Conservation (phyloP, 2,113 vertebrate species). For the Passerina amoena region DNA sequence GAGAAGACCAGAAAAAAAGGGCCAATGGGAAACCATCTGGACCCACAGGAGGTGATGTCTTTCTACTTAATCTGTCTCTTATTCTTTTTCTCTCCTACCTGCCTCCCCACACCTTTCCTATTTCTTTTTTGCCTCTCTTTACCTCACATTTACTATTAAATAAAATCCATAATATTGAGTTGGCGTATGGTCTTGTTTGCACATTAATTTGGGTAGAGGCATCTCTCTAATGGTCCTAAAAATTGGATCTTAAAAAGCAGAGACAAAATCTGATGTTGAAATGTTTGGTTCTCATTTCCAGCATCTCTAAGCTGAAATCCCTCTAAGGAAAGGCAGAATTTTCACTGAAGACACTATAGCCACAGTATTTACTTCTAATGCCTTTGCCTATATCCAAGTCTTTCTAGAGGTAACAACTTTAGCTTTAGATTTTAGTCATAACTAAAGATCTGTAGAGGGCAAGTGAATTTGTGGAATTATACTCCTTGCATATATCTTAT, state of each 20-base stretch:
- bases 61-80: neutral
- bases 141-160: neutral
- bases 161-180: neutral
- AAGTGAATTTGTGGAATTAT: neutral
- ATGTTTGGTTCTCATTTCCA: neutral
- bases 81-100: neutral
- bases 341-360: neutral
- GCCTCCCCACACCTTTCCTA: fast-evolving
- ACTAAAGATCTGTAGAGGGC: neutral
- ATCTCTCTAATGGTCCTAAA: neutral
- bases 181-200: neutral
- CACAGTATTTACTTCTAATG: neutral
- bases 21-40: neutral
- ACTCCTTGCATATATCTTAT: neutral
- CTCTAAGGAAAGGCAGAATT: neutral
- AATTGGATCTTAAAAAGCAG: neutral
- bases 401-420: neutral
- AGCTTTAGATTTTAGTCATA: neutral
- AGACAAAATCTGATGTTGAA: neutral
- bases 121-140: neutral
- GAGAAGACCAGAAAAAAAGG: neutral
- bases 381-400: neutral
- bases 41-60: fast-evolving
- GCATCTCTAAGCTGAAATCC: neutral
- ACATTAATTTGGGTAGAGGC: neutral